Base-by-base conservation (phyloP, 2,113 vertebrate genomes). In the Crotophaga sulcirostris region DNA sequence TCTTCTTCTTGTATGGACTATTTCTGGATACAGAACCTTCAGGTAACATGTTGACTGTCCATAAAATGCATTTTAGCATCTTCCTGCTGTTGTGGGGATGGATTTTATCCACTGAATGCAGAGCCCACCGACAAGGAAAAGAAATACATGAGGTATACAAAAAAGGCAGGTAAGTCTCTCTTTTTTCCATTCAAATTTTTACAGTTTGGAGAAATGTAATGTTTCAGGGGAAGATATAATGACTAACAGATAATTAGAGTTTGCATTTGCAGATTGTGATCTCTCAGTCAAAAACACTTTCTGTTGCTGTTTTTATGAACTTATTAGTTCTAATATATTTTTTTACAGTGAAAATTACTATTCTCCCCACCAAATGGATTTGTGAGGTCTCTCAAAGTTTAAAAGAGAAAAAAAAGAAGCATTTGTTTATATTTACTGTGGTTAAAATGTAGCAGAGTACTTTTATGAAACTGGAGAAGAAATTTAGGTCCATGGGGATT, bases 31-130 rank as follows among this genome's bases (percentile, higher is more conserved):
- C 94, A 95, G 90, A 88, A 94, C n/a, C 55, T 80, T 82, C 89
- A 90, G 75, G 91, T 97, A 97, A 94, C 85, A 95, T 94, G 89
- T 93, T 97, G 96, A 95, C 96, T 93, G 85, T 84, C 67, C 95
- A 95, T 93, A 98, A 97, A 96, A 99, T 99, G 98, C 98, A 96
- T 96, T 98, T 98, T 96, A 98, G 98, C 70, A 90, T 98, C 84
- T 91, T 98, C 31, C 94, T 99, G 84, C 93, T 99, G 93, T 96
- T 98, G 93, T 98, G 98, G 97, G 94, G 97, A 63, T 98, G 98
- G 97, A 93, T 98, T 96, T 95, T 98, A 88, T 97, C 90, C 40
- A 97, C 97, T 94, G 98, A 98, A 92, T 98, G 97, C 93, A 97
- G 97, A 95, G 86, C 58, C 34, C 95, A 96, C 62, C 91, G 95